phyloP scores from a whole-genome alignment of 2,797 vertebrate species.

The Psittacula echo region DNA sequence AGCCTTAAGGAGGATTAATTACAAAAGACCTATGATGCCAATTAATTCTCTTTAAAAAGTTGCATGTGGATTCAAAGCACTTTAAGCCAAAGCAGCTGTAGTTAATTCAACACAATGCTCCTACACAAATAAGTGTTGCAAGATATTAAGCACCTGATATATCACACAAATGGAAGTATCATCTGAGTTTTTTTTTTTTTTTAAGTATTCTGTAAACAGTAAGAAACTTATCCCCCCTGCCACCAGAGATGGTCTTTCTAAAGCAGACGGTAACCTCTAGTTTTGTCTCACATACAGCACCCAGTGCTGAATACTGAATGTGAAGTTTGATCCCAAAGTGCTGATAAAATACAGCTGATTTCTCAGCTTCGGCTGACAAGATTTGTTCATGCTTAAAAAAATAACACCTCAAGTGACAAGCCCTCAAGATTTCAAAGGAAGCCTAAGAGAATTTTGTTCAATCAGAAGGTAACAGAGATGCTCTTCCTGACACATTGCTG shows the following conservation, averaged over 20 bases:
- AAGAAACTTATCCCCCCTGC: background rate
- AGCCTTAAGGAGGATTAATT: conserved; percentile 67
- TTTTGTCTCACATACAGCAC: conserved; percentile 24
- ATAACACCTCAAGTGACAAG: conserved; percentile 68
- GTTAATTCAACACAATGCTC: conserved; percentile 14
- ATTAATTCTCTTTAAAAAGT: conserved; percentile 66
- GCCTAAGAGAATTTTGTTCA: conserved; percentile 62
- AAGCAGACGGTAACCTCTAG: background rate
- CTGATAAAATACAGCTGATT: conserved; percentile 62
- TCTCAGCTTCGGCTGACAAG: conserved; percentile 63
- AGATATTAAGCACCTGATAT: background rate
- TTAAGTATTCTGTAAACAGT: background rate
- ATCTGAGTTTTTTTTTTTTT: background rate
- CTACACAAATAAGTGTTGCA: conserved; percentile 17
- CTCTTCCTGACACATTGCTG: conserved; percentile 38
- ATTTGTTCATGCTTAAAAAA: conserved; percentile 68
- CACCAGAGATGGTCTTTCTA: background rate
- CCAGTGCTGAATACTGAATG: conserved; percentile 19
- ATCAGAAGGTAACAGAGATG: conserved; percentile 65
- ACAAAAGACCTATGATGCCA: conserved; percentile 47
- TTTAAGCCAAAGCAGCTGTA: conserved; percentile 32
- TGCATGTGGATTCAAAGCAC: background rate
- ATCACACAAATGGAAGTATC: background rate
- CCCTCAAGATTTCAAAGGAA: conserved; percentile 71
- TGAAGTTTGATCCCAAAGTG: conserved; percentile 51